A percentile compares a stretch with the other conserved stretches of the same genome.
These are phyloP conservation scores for Andricus quercusramuli DNA, from an alignment of 2,888 invertebrate species.

Conservation along the genomic window DNA sequence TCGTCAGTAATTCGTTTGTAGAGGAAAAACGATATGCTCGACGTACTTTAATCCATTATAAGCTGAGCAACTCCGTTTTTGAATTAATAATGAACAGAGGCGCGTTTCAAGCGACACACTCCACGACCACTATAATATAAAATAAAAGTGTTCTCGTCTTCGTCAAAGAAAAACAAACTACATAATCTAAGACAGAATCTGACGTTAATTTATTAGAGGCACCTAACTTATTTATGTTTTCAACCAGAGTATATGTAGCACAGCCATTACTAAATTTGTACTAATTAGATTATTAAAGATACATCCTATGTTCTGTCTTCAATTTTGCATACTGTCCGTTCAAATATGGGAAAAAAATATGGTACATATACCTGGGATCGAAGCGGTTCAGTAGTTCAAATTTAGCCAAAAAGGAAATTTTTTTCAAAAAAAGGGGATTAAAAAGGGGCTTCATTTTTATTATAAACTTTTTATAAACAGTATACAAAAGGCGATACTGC, in stretches of 20 bases:
- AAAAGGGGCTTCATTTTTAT: too few species aligned
- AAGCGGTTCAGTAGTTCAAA: too few species aligned
- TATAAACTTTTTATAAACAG: too few species aligned
- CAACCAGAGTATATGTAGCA: neutral
- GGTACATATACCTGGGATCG: too few species aligned
- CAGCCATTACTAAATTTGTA: neutral
- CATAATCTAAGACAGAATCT: slow-evolving; percentile 33
- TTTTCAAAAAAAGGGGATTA: too few species aligned
- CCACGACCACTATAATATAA: slow-evolving; percentile 11
- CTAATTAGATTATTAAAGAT: neutral
- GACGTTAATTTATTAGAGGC: slow-evolving; percentile 35
- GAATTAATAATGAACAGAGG: slow-evolving; percentile 36
- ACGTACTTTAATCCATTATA: slow-evolving; percentile 41
- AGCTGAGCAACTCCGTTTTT: slow-evolving; percentile 16
- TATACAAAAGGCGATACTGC: too few species aligned
- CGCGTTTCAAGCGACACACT: slow-evolving; percentile 25
- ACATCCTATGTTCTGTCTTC: too few species aligned
- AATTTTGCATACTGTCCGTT: too few species aligned
- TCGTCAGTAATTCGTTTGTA: slow-evolving; percentile 40
- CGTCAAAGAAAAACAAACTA: slow-evolving; percentile 15
- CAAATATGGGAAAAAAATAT: too few species aligned
- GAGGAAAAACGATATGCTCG: slow-evolving; percentile 40
- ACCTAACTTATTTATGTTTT: neutral
- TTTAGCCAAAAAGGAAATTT: too few species aligned
- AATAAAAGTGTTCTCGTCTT: slow-evolving; percentile 34